phyloP scores from a whole-genome alignment of 2,888 invertebrate species.

The Gryllus longicercus region DNA sequence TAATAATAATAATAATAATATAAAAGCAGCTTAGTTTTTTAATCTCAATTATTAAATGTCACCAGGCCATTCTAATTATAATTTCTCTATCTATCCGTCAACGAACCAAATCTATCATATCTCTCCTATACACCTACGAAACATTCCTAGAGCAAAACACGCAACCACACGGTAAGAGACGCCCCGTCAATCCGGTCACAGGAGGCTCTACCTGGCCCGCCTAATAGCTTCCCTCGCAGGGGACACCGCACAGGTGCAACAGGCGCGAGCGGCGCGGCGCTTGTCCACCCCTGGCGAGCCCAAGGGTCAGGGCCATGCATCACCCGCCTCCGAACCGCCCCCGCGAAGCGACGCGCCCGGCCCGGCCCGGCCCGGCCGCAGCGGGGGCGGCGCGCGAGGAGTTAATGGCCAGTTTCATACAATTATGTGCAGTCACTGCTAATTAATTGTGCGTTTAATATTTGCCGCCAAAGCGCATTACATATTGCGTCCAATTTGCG shows the following conservation, averaged over 20 bases:
- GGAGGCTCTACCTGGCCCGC: neutral
- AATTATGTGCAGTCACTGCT: conserved; percentile 9
- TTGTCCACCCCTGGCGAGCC: neutral
- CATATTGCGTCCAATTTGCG: conserved; percentile 1
- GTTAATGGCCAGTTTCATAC: conserved; percentile 7
- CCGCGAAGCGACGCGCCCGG: neutral
- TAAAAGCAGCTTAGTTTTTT: no score
- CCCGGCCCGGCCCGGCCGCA: no score
- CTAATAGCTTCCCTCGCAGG: neutral
- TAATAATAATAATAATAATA: no score
- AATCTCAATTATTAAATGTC: no score
- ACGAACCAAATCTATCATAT: no score
- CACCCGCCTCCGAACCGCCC: neutral
- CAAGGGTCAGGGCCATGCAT: neutral
- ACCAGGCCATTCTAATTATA: no score
- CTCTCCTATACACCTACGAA: no score
- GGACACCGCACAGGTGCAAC: neutral
- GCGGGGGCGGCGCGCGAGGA: neutral
- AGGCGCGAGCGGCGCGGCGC: no score
- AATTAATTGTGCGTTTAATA: conserved; percentile 6
- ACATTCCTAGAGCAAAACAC: no score
- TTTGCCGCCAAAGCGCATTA: conserved; percentile 8
- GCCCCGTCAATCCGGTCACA: neutral
- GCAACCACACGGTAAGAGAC: no score
- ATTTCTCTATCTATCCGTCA: no score